phyloP scores from a whole-genome alignment of 2,797 vertebrate genomes.

The Mallotus villosus region DNA sequence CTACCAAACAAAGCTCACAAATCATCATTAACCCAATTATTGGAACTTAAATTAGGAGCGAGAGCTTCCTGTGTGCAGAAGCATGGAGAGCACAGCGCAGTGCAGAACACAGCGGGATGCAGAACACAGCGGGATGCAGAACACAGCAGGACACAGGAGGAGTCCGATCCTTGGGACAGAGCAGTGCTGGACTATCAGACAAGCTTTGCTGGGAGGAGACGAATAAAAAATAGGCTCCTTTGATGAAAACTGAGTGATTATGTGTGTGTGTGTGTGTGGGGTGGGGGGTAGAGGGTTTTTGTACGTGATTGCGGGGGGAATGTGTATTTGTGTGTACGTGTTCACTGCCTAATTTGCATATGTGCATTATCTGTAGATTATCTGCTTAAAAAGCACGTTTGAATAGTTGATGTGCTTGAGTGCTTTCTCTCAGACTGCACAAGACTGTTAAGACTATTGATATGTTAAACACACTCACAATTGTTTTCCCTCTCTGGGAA shows the following conservation, averaged over 20 bases:
- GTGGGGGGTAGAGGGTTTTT: neutral
- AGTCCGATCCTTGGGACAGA: slow-evolving; percentile 34
- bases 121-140: slow-evolving; percentile 8
- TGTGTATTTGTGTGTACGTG: neutral
- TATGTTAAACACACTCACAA: slow-evolving; percentile 45
- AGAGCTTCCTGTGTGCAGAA: slow-evolving; percentile 34
- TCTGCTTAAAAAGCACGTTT: slow-evolving; percentile 46
- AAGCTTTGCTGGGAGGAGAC: slow-evolving; percentile 8
- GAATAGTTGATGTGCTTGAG: slow-evolving; percentile 52
- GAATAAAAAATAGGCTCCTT: slow-evolving; percentile 13
- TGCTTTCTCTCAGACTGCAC: slow-evolving; percentile 28
- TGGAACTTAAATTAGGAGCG: slow-evolving; percentile 15
- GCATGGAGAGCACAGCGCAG: slow-evolving; percentile 18
- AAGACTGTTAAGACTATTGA: slow-evolving; percentile 36
- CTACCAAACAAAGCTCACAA: slow-evolving; percentile 34
- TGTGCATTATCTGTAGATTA: slow-evolving; percentile 49
- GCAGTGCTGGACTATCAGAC: slow-evolving; percentile 29
- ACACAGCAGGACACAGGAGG: slow-evolving; percentile 42
- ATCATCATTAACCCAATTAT: slow-evolving; percentile 36
- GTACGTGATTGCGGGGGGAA: neutral
- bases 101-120: slow-evolving; percentile 38
- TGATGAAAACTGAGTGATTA: neutral
- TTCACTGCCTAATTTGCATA: slow-evolving; percentile 44
- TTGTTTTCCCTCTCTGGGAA: slow-evolving; percentile 20
- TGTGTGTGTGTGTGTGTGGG: slow-evolving; percentile 16